Conservation (phyloP, 2,113 vertebrate species). For the Gracilinanus agilis region DNA sequence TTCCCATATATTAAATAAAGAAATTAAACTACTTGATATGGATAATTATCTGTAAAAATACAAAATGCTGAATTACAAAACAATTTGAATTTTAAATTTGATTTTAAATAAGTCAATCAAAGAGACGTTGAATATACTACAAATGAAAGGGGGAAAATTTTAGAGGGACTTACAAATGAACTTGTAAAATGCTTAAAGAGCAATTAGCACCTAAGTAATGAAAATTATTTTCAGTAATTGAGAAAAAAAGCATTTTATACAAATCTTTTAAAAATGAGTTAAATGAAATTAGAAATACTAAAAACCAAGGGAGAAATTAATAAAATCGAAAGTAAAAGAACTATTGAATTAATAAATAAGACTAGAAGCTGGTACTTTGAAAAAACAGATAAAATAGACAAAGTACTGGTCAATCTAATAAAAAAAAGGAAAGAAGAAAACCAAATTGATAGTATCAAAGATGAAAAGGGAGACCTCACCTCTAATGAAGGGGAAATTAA, state of each 20-base stretch:
- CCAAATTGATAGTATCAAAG: too few relatives aligned
- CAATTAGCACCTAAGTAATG: not conserved
- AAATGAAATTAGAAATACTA: too few relatives aligned
- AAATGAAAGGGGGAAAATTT: not conserved
- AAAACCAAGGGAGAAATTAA: too few relatives aligned
- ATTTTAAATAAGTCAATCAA: not conserved
- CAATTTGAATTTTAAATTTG: not conserved
- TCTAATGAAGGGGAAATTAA: too few relatives aligned
- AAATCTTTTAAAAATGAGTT: not conserved
- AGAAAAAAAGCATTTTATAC: not conserved
- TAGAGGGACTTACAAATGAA: not conserved
- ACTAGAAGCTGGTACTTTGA: too few relatives aligned
- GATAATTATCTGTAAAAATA: not conserved
- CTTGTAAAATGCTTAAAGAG: not conserved
- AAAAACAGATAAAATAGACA: too few relatives aligned
- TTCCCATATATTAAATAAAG: constrained; percentile 14
- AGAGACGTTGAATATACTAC: not conserved
- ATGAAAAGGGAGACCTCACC: too few relatives aligned
- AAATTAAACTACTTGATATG: not conserved
- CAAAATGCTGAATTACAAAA: not conserved
- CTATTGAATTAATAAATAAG: too few relatives aligned
- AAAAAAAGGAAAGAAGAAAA: too few relatives aligned
- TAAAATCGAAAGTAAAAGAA: too few relatives aligned
- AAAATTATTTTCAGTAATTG: not conserved
- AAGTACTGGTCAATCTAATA: too few relatives aligned